These are phyloP conservation scores for Cecidostiba fungosa DNA, from an alignment of 2,888 invertebrate genomes.

Conservation along the genomic window DNA sequence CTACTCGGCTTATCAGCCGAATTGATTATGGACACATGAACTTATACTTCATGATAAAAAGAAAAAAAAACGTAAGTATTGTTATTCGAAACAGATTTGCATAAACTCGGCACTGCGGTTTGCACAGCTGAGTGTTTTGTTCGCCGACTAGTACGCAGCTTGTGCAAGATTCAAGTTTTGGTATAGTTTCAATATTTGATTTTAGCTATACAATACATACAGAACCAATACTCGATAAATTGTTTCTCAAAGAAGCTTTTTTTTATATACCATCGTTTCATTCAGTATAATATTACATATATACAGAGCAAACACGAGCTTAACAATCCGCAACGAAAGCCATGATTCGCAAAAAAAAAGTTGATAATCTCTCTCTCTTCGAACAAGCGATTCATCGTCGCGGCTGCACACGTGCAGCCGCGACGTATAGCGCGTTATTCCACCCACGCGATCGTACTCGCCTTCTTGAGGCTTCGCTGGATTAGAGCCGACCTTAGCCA, in stretches of 20 bases:
- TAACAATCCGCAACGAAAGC: too few species aligned
- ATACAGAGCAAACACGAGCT: too few species aligned
- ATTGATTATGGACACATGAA: slow-evolving; percentile 8
- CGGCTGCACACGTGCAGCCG: background rate
- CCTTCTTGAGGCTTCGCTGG: slow-evolving; percentile 50
- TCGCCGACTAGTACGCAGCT: background rate
- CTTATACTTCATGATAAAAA: background rate
- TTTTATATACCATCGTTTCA: too few species aligned
- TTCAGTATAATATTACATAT: too few species aligned
- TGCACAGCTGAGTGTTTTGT: background rate
- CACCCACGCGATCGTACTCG: slow-evolving; percentile 33
- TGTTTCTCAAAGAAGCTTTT: too few species aligned
- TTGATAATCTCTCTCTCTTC: background rate
- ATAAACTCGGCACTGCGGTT: background rate
- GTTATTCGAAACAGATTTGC: background rate
- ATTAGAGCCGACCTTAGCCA: slow-evolving; percentile 58
- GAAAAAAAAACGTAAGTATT: too few species aligned
- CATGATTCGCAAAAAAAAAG: background rate
- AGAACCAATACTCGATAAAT: too few species aligned
- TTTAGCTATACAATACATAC: too few species aligned
- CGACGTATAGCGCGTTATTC: background rate
- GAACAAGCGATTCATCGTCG: background rate
- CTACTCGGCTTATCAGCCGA: background rate
- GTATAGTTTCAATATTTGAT: too few species aligned
- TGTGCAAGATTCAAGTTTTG: too few species aligned